Evolutionary conservation across 2,797 vertebrate species (phyloP).

Genomic region (Astyanax mexicanus): DNA sequence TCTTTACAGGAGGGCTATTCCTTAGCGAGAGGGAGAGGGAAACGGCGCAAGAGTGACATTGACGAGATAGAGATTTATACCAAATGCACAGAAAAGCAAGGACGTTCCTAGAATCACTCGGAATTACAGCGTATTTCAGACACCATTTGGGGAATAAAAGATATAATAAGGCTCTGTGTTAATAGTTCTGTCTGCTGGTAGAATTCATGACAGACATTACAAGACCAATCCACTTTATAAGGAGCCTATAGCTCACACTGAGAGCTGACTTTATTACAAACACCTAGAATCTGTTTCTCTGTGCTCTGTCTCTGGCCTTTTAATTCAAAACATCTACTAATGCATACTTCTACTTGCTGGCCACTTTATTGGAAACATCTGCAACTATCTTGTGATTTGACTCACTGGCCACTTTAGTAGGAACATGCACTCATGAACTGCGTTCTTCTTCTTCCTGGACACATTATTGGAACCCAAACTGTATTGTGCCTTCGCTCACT

Average conservation of each 20-base stretch:
- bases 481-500: neutral
- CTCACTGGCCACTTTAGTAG: neutral
- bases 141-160: neutral
- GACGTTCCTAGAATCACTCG: neutral
- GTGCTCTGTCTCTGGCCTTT: no score
- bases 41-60: neutral
- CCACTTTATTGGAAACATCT: no score
- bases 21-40: neutral
- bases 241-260: neutral
- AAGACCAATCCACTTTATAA: neutral
- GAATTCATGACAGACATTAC: neutral
- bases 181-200: neutral
- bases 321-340: no score
- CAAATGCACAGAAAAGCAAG: neutral
- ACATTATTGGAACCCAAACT: no score
- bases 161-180: neutral
- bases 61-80: neutral
- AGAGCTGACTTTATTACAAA: neutral
- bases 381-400: no score
- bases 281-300: no score
- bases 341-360: no score
- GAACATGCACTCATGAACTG: no score
- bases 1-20: neutral
- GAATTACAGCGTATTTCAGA: no score
- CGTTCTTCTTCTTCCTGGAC: no score